Conservation (phyloP, 2,113 vertebrate genomes). For the Xiphophorus maculatus region DNA sequence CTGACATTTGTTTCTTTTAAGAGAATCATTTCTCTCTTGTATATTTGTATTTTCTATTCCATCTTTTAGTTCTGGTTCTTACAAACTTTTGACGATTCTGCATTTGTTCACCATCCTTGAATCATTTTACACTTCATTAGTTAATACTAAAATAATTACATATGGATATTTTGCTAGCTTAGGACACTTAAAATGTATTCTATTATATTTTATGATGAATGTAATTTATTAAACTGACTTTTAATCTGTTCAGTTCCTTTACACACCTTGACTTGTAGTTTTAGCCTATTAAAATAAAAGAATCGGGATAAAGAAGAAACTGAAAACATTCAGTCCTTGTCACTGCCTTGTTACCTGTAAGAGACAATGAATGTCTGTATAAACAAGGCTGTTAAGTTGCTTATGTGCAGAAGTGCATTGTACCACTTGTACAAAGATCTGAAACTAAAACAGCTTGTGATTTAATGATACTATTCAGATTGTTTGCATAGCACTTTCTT, state of each 20-base stretch:
- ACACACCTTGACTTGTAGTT: constrained; percentile 48
- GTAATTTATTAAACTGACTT: constrained; percentile 77
- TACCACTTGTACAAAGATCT: constrained; percentile 48
- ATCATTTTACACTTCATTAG: constrained; percentile 51
- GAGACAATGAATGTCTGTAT: constrained; percentile 47
- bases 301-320: constrained; percentile 7
- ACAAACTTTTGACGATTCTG: constrained; percentile 30
- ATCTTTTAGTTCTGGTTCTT: no score
- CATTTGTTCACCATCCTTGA: constrained; percentile 53
- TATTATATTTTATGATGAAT: constrained; percentile 74
- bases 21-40: constrained; percentile 12
- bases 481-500: neutral
- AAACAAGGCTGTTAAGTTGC: constrained; percentile 57
- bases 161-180: constrained; percentile 63
- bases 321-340: constrained; percentile 32
- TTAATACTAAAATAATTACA: constrained; percentile 54
- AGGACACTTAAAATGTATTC: constrained; percentile 62
- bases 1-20: constrained; percentile 24
- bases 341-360: constrained; percentile 66
- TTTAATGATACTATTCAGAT: constrained; percentile 33
- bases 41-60: neutral
- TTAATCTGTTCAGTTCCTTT: constrained; percentile 58
- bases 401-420: constrained; percentile 58
- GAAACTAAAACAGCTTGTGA: constrained; percentile 48
- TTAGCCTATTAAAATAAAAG: constrained; percentile 49